Base-by-base conservation (phyloP, 2,888 invertebrate species). In the Trichopria drosophilae region DNA sequence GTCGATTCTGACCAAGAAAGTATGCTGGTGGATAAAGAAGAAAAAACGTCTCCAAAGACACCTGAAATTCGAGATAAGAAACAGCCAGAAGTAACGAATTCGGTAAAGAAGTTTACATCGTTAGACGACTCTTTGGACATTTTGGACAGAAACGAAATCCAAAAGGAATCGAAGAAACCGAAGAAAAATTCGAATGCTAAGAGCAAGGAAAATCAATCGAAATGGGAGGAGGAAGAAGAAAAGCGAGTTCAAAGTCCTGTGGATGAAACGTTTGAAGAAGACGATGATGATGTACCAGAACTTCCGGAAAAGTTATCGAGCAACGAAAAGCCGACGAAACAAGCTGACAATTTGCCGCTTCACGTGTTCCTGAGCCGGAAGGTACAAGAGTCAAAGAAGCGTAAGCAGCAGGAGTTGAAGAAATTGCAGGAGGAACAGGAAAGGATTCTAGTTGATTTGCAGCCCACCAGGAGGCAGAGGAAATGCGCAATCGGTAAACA, bases 401-500 rank as follows among this genome's bases (percentile, higher is more conserved):
- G 69, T 3, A 72, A 73, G 29, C 68, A 69, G 18, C 61, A 64
- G 32, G 61, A 65, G 31, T 53, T 68, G 45, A 68, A 68, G 13
- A 71, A 67, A 36, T 40, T 67, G 3, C 65, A 64, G 32, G 65
- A 68, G 12, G 67, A 67, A 26, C 70, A 69, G 22, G 62, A 68
- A n/a, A 61, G 61, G 10, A 64, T 69, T 12, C 31, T 71, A 0
- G 55, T 71, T 49, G 68, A 74, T 9, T 64, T 72, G 2, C 73
- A 69, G 41, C 66, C 74, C 1, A 72, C 71, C 4, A 65, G 75
- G 5, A 62, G 72, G 16, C 87, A 88, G 61, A 79, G 89, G 46
- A 87, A 88, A 66, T 89, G 89, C 64, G 86, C 89, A 0, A 87
- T 88, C 20, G 88, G 88, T 28, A 87, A 88, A 62, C 87, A 88